Conservation (phyloP, 1,140 invertebrate genomes). For the Macrocentrus cingulum region DNA sequence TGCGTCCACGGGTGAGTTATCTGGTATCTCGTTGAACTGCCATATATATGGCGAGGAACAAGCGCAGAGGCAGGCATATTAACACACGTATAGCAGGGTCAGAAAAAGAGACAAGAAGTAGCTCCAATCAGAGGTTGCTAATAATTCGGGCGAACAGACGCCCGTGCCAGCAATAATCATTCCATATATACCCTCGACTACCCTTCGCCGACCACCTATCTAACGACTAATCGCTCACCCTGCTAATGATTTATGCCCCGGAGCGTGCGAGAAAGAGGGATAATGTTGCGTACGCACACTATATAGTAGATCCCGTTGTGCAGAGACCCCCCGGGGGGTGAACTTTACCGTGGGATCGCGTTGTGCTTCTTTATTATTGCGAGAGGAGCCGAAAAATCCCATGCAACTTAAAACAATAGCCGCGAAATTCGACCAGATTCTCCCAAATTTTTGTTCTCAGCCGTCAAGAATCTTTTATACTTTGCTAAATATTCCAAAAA, state of each 20-base stretch:
- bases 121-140: conserved; percentile 51
- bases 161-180: conserved; percentile 51
- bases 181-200: conserved; percentile 31
- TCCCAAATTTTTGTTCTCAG: no score
- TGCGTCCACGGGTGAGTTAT: neutral
- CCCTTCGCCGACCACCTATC: conserved; percentile 35
- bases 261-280: neutral
- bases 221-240: conserved; percentile 53
- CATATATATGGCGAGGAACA: neutral
- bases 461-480: neutral
- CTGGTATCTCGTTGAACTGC: conserved; percentile 9
- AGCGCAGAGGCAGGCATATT: neutral
- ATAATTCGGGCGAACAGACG: conserved; percentile 43
- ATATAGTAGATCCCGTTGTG: neutral
- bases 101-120: conserved; percentile 41
- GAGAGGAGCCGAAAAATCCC: neutral
- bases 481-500: no score
- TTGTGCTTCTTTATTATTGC: neutral
- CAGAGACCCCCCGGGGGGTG: conserved; percentile 4
- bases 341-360: conserved; percentile 14
- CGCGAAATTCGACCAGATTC: neutral
- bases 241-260: conserved; percentile 56
- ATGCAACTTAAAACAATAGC: neutral
- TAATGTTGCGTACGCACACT: conserved; percentile 14
- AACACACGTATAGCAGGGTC: conserved; percentile 4